A percentile compares a stretch with the other conserved stretches of the same genome.
phyloP scores from a whole-genome alignment of 1,140 invertebrate species.

The Platyura marginata region DNA sequence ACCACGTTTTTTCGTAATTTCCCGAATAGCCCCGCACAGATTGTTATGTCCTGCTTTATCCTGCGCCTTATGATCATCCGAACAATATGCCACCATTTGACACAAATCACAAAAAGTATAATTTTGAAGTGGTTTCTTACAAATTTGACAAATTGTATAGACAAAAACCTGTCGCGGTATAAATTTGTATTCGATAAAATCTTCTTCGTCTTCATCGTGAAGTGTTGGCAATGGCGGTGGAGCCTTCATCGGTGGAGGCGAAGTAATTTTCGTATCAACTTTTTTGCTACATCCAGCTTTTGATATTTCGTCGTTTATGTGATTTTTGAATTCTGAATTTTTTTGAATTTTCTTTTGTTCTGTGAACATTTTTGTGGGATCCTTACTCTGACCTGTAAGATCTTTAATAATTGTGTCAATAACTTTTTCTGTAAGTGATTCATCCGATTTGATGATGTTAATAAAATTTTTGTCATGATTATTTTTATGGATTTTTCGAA shows the following conservation, averaged over 20 bases:
- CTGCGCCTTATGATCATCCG: conserved; percentile 23
- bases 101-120: conserved; percentile 25
- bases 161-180: conserved; percentile 19
- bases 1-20: conserved; percentile 16
- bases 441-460: too few species aligned
- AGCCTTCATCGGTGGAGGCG: not conserved
- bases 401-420: too few species aligned
- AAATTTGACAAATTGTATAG: conserved; percentile 18
- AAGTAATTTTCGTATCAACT: too few species aligned
- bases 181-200: conserved; percentile 22
- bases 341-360: too few species aligned
- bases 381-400: too few species aligned
- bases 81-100: conserved; percentile 33
- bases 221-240: not conserved
- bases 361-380: too few species aligned
- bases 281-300: too few species aligned
- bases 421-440: too few species aligned
- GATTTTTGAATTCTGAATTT: too few species aligned
- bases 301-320: not conserved
- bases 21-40: conserved; percentile 24
- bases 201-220: conserved; percentile 14
- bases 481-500: not conserved
- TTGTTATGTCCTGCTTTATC: conserved; percentile 25
- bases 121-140: conserved; percentile 3
- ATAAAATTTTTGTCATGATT: too few species aligned